Evolutionary conservation across 1,140 invertebrate species (phyloP).

Genomic region (Zaprionus ghesquierei): DNA sequence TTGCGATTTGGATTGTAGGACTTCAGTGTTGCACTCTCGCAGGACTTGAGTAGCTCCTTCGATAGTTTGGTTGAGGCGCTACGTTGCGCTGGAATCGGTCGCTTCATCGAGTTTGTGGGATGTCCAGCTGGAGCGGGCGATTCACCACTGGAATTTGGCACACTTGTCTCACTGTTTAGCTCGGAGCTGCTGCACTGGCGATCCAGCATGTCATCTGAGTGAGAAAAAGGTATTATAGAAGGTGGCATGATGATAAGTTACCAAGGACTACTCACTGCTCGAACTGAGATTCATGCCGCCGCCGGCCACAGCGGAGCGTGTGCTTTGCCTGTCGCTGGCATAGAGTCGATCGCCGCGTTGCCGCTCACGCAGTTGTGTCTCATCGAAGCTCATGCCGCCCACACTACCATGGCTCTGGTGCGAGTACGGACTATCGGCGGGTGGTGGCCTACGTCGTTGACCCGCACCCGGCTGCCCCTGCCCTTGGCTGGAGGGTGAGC

Average conservation of each 20-base stretch:
- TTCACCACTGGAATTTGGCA: slow-evolving; percentile 66
- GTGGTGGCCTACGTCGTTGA: slow-evolving; percentile 48
- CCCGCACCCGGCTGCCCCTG: slow-evolving; percentile 27
- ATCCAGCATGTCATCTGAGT: slow-evolving; percentile 72
- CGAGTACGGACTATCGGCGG: slow-evolving; percentile 72
- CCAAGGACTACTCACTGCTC: slow-evolving; percentile 49
- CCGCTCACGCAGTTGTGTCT: slow-evolving; percentile 66
- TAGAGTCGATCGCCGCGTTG: slow-evolving; percentile 71
- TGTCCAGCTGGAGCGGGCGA: slow-evolving; percentile 49
- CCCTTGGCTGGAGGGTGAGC: slow-evolving; percentile 69
- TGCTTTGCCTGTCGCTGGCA: slow-evolving; percentile 73
- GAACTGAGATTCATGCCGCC: slow-evolving; percentile 67
- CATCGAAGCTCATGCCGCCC: slow-evolving; percentile 77
- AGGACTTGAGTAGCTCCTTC: slow-evolving; percentile 66
- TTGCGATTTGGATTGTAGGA: slow-evolving; percentile 82
- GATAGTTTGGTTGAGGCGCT: slow-evolving; percentile 51
- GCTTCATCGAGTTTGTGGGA: slow-evolving; percentile 71
- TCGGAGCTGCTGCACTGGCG: slow-evolving; percentile 69
- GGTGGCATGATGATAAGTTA: no score
- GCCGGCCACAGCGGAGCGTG: slow-evolving; percentile 58
- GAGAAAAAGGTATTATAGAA: no score
- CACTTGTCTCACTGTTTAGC: slow-evolving; percentile 71
- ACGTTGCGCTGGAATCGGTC: slow-evolving; percentile 70
- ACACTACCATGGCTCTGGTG: slow-evolving; percentile 78
- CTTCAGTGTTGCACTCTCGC: slow-evolving; percentile 72